These are phyloP conservation scores for Tylochromis polylepis DNA, from an alignment of 2,113 vertebrate genomes.

Conservation along the genomic window DNA sequence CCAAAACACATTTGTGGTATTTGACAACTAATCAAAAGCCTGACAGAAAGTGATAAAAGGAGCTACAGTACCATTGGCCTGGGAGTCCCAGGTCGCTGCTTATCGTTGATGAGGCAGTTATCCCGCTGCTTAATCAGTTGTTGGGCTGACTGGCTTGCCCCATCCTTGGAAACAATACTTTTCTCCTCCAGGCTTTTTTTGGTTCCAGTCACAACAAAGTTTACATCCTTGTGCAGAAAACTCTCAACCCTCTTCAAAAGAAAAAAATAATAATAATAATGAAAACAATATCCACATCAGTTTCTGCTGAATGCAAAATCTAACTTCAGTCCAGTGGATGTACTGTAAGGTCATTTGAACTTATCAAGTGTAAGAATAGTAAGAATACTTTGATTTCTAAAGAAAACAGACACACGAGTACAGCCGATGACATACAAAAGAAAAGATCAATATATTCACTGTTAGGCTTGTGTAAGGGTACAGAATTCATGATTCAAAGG, in stretches of 20 bases:
- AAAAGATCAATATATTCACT: neutral
- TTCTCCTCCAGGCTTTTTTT: slow-evolving; percentile 20
- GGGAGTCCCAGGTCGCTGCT: slow-evolving; percentile 32
- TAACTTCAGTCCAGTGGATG: neutral
- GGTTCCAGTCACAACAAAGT: slow-evolving; percentile 79
- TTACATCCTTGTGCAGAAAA: slow-evolving; percentile 88
- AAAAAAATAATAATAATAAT: neutral
- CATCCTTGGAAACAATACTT: neutral
- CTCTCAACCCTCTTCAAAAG: slow-evolving; percentile 77
- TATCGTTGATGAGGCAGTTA: slow-evolving; percentile 11
- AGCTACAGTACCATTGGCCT: slow-evolving; percentile 34
- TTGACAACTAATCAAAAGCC: neutral
- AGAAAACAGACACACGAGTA: neutral
- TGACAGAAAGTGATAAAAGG: neutral
- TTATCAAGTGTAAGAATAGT: neutral
- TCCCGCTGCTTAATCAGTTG: slow-evolving; percentile 1
- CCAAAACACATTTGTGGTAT: neutral
- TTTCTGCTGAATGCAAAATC: neutral
- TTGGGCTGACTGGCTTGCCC: neutral
- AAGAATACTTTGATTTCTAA: neutral
- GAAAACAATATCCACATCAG: neutral
- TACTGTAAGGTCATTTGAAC: neutral
- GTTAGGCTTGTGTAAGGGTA: neutral
- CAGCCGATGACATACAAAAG: neutral
- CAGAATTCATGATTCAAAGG: neutral